These are phyloP conservation scores for Aphidius ervi DNA, from an alignment of 1,140 invertebrate species.

Conservation along the genomic window DNA sequence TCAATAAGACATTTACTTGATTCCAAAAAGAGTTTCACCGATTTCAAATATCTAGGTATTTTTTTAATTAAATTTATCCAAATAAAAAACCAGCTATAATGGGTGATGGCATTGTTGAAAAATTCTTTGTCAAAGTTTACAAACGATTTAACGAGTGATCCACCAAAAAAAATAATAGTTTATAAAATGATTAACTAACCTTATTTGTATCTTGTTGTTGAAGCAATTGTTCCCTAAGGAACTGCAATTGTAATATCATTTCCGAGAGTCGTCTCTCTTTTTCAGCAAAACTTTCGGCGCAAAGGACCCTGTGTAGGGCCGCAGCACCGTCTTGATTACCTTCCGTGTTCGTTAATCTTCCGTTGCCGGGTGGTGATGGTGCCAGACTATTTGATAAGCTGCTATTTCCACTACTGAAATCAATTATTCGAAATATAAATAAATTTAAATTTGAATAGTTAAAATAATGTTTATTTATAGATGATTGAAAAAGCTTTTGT, in stretches of 20 bases:
- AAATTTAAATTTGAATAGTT: too few relatives aligned
- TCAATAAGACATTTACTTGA: too few relatives aligned
- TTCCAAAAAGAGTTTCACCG: too few relatives aligned
- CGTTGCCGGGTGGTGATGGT: slow-evolving; percentile 37
- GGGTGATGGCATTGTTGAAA: too few relatives aligned
- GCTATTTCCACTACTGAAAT: slow-evolving; percentile 42
- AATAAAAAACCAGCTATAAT: too few relatives aligned
- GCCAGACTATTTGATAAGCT: slow-evolving; percentile 47
- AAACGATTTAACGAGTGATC: too few relatives aligned
- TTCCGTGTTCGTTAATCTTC: slow-evolving; percentile 43
- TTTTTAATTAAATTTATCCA: too few relatives aligned
- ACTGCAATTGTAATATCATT: slow-evolving; percentile 78
- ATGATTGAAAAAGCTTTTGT: too few relatives aligned
- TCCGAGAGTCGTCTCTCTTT: slow-evolving; percentile 75
- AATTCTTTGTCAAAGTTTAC: too few relatives aligned
- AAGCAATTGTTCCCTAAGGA: slow-evolving; percentile 71
- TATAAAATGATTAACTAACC: slow-evolving; percentile 33
- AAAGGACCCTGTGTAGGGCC: slow-evolving; percentile 64
- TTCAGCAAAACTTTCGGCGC: slow-evolving; percentile 66
- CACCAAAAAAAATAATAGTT: too few relatives aligned
- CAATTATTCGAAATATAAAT: not conserved
- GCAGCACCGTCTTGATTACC: slow-evolving; percentile 56
- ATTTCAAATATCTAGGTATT: too few relatives aligned
- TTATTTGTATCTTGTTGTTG: slow-evolving; percentile 59
- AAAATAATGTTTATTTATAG: too few relatives aligned